Evolutionary conservation across 2,113 vertebrate genomes (phyloP).

Genomic region (Saguinus imperator): DNA sequence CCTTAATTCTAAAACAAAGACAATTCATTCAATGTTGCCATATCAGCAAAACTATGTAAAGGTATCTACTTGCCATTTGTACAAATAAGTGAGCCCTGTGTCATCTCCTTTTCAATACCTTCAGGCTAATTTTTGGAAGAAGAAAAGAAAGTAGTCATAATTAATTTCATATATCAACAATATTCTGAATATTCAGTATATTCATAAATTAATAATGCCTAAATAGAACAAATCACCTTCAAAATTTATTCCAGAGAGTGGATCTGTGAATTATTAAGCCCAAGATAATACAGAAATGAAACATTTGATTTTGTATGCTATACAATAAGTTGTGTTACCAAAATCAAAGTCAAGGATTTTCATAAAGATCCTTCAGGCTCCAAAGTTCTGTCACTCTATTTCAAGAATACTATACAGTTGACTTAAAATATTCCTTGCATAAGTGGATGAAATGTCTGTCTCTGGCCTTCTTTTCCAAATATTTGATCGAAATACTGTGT

Average conservation of each 20-base stretch:
- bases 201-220: background rate
- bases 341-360: background rate
- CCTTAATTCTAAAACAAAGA: background rate
- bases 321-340: background rate
- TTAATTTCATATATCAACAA: background rate
- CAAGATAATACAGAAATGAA: background rate
- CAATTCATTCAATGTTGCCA: background rate
- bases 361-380: background rate
- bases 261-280: background rate
- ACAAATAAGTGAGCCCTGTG: slow-evolving; percentile 77
- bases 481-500: background rate
- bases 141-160: background rate
- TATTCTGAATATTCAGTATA: background rate
- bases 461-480: background rate
- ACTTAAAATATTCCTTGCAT: background rate
- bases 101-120: slow-evolving; percentile 78
- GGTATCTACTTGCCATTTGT: slow-evolving; percentile 64
- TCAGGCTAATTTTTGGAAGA: slow-evolving; percentile 67
- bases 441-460: background rate
- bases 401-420: background rate
- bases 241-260: background rate
- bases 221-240: background rate
- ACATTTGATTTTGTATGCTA: background rate
- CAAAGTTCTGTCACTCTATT: background rate
- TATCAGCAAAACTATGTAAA: background rate